Base-by-base conservation (phyloP, 2,113 vertebrate species). In the Edolisoma coerulescens region DNA sequence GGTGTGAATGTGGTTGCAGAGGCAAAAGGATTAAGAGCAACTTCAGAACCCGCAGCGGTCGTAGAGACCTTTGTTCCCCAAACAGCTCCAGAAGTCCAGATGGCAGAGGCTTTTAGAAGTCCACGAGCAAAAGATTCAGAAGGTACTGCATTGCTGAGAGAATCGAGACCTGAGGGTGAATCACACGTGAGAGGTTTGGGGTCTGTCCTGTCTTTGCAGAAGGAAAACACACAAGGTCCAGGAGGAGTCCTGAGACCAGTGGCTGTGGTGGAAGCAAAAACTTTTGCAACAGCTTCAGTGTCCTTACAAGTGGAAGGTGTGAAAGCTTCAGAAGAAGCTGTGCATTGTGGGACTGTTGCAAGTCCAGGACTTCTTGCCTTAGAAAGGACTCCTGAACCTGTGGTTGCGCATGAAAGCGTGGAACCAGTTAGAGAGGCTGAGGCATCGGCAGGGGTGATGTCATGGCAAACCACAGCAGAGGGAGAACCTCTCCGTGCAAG, bases 11-110 rank as follows among this genome's bases (percentile, higher is more conserved):
- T 87, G 22, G 33, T 26, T 63, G 44, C 87, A 53, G 90, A 85
- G n/a, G 11, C 45, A 68, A 56, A 60, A 87, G 24, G 3, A 41
- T 80, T 80, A 37, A 82, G 52, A 85, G 13, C 69, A 59, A 4
- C 56, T 75, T 70, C 7, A 78, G 89, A 94, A 70, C 60, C 69
- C 0, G 0, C 47, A 44, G 47, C 7, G 0, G 14, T 23, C 84
- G 32, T 26, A 3, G 84, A 95, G 87, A 61, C 73, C 11, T 56
- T 52, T 0, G 0, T 80, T 80, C 50, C 87, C 6, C 68, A 0
- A 32, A 53, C 63, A 57, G 21, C 52, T 89, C 50, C 68, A 21
- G 65, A 75, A 47, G 54, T 79, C 16, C 91, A 63, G 2, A 4
- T 75, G 49, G 15, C 7, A 3, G 83, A 92, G 57, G 11, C 41